A percentile compares a stretch with the other conserved stretches of the same genome.
phyloP scores from a whole-genome alignment of 2,888 invertebrate species.

The Spisula solida region DNA sequence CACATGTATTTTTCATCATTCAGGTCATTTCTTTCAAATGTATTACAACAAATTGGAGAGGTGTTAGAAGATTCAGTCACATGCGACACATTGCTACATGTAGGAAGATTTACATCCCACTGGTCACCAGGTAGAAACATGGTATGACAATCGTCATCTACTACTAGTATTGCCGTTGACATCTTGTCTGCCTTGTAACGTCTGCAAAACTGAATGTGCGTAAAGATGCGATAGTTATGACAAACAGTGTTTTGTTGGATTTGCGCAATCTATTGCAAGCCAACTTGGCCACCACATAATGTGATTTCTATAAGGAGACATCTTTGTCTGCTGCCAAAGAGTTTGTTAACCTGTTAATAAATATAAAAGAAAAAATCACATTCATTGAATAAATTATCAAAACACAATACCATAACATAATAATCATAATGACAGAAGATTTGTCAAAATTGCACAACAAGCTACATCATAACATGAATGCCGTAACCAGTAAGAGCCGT shows the following conservation, averaged over 20 bases:
- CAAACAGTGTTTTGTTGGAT: neutral
- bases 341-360: too few species aligned
- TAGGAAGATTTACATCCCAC: neutral
- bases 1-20: slow-evolving; percentile 11
- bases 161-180: neutral
- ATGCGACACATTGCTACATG: too few species aligned
- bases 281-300: neutral
- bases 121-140: neutral
- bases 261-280: neutral
- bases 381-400: too few species aligned
- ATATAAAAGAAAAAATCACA: too few species aligned
- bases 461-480: too few species aligned
- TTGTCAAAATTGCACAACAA: too few species aligned
- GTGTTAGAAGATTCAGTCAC: neutral
- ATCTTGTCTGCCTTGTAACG: neutral
- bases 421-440: too few species aligned
- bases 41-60: neutral
- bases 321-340: too few species aligned
- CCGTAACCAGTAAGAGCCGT: too few species aligned
- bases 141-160: neutral
- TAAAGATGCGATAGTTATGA: neutral
- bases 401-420: too few species aligned
- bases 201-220: neutral
- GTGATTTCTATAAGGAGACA: too few species aligned
- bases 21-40: neutral